Evolutionary conservation across 2,888 invertebrate genomes (phyloP).

Genomic region (Malacosoma neustria): DNA sequence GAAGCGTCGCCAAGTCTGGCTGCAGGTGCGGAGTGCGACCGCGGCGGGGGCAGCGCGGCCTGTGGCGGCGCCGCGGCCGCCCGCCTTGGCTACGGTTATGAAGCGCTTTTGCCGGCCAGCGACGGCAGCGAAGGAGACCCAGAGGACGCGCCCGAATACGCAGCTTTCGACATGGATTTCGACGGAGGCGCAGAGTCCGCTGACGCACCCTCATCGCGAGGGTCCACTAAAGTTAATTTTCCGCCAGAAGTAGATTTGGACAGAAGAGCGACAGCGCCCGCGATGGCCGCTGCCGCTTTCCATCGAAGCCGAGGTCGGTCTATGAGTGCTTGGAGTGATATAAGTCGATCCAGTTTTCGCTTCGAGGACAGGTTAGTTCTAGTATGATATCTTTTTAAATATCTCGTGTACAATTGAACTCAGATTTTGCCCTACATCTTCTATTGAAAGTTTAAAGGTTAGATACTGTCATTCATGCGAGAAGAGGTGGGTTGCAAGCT

Average conservation of each 20-base stretch:
- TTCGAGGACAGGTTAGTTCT: slow-evolving; percentile 81
- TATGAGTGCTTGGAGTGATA: slow-evolving; percentile 92
- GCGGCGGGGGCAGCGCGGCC: slow-evolving; percentile 35
- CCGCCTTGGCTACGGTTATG: slow-evolving; percentile 69
- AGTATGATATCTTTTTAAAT: not conserved
- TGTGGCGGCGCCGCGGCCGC: slow-evolving; percentile 47
- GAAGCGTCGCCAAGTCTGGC: slow-evolving; percentile 58
- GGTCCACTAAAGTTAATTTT: slow-evolving; percentile 80
- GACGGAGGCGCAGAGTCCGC: slow-evolving; percentile 57
- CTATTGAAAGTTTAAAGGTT: not conserved
- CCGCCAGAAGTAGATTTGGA: slow-evolving; percentile 73
- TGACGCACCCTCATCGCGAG: slow-evolving; percentile 58
- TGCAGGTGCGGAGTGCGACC: slow-evolving; percentile 45
- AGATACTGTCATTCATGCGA: not conserved
- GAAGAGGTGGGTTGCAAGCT: not conserved
- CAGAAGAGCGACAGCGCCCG: slow-evolving; percentile 55
- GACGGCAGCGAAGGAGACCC: slow-evolving; percentile 64
- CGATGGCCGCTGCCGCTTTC: slow-evolving; percentile 56
- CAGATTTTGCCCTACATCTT: too few species aligned
- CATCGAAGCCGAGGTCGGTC: slow-evolving; percentile 79
- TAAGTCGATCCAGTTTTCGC: slow-evolving; percentile 88
- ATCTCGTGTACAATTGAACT: too few species aligned
- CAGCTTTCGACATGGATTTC: slow-evolving; percentile 60
- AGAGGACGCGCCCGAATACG: slow-evolving; percentile 56
- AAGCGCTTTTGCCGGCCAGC: slow-evolving; percentile 64